Conservation (phyloP, 64 coral and sea anemone species). For the Catalaphyllia jardinei region DNA sequence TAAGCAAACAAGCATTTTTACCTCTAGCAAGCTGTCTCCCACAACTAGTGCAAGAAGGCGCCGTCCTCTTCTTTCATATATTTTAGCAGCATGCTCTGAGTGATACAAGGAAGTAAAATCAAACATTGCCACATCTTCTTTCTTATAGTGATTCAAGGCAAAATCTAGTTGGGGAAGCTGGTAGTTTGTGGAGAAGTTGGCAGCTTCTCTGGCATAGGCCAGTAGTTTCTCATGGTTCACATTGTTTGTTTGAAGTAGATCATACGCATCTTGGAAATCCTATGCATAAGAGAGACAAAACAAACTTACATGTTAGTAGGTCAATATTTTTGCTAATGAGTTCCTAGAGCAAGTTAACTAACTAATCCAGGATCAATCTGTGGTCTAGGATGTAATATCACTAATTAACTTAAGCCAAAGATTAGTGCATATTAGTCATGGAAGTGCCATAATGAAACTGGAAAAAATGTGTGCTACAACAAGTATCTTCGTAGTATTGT, state of each 20-base stretch:
- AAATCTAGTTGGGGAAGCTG: conserved; percentile 89
- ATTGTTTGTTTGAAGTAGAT: conserved; percentile 84
- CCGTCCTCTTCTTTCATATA: conserved; percentile 81
- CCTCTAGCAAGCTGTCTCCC: conserved; percentile 96
- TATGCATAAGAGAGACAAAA: background rate
- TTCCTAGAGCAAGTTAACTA: too few species aligned
- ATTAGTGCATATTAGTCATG: too few species aligned
- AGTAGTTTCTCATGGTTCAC: conserved; percentile 85
- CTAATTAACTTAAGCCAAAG: too few species aligned
- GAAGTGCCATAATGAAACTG: too few species aligned
- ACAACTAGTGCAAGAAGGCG: conserved; percentile 77
- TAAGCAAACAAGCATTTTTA: background rate
- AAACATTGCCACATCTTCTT: conserved; percentile 99
- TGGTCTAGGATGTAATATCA: too few species aligned
- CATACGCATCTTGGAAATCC: conserved; percentile 85
- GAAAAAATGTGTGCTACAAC: too few species aligned
- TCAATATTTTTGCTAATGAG: too few species aligned
- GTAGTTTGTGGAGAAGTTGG: conserved; percentile 85
- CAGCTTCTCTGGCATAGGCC: conserved; percentile 83
- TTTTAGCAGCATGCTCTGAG: conserved; percentile 84
- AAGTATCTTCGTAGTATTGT: too few species aligned
- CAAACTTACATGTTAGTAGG: too few species aligned
- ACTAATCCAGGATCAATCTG: too few species aligned
- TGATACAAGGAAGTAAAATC: conserved; percentile 97
- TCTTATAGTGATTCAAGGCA: conserved; percentile 80